Conservation (phyloP, 2,888 invertebrate genomes). For the Apodemia zela region DNA sequence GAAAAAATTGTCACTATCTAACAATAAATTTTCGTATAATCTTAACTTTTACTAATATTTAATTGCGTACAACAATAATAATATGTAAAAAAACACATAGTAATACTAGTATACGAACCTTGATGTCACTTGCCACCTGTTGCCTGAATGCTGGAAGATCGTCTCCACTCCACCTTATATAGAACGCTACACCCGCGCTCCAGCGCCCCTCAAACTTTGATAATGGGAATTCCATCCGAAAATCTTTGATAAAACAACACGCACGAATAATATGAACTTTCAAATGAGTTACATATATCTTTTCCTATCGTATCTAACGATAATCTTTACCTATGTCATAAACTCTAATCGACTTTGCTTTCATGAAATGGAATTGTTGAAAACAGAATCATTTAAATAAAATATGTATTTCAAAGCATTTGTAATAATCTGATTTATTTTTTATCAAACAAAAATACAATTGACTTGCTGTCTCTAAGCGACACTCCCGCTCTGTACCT, state of each 20-base stretch:
- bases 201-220: slow-evolving; percentile 51
- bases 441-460: too few relatives aligned
- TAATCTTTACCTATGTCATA: too few relatives aligned
- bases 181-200: slow-evolving; percentile 47
- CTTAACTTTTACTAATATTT: too few relatives aligned
- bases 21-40: too few relatives aligned
- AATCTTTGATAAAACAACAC: slow-evolving; percentile 6
- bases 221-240: slow-evolving; percentile 8
- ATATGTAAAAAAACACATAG: not conserved
- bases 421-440: too few relatives aligned
- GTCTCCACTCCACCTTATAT: slow-evolving; percentile 55
- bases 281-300: not conserved
- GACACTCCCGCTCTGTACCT: too few relatives aligned
- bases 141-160: slow-evolving; percentile 57
- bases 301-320: not conserved
- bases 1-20: too few relatives aligned
- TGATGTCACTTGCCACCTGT: slow-evolving; percentile 51
- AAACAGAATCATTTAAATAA: too few relatives aligned
- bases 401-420: too few relatives aligned
- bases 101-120: slow-evolving; percentile 49
- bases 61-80: not conserved
- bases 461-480: too few relatives aligned
- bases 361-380: too few relatives aligned
- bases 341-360: too few relatives aligned
- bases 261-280: not conserved